Evolutionary conservation across 2,797 vertebrate species (phyloP), one percentile per base, ranked within the genome.

Genomic region (Diplodus sargus): DNA sequence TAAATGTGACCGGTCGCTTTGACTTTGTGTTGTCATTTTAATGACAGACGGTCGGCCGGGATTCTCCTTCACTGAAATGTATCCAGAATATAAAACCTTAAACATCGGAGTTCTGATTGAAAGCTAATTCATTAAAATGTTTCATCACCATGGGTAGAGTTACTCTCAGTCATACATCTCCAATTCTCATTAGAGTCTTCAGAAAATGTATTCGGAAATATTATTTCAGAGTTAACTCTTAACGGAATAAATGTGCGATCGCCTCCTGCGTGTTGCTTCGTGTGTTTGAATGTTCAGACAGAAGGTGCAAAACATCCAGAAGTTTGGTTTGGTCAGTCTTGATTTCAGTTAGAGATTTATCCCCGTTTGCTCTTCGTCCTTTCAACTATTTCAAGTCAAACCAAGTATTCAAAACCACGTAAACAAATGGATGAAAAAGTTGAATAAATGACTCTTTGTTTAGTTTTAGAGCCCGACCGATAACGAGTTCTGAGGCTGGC

Each of bases 1-100:
- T 51, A 68, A 82, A 83, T 23, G 6, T 71, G 70, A 65, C 66
- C 63, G 0, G 39, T 63, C 20, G 49, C 28, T 61, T 56, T 45
- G 53, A 42, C 14, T 80, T 30, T n/a, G 56, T 53, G 18, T 54
- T 47, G 63, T 73, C 39, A 34, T 61, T 68, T 62, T 60, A 18
- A 61, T 63, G 43, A 61, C 20, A 18, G 54, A 56, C 5, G 54
- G 25, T 23, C 28, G 28, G 22, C 18, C 12, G 9, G 2, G 53
- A 13, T 34, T 56, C 18, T 34, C 45, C 20, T 49, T 51, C 39
- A 28, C 49, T 28, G 20, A 28, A 20, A 49, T 43, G 0, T 15
- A 39, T 39, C 45, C 22, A 11, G 28, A 51, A 17, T 39, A 14
- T 12, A 11, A n/a, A 18, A 54, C 14, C 5, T 22, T 28, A 74